These are phyloP conservation scores for Thalpophila matura DNA, from an alignment of 2,888 invertebrate species.

Conservation along the genomic window DNA sequence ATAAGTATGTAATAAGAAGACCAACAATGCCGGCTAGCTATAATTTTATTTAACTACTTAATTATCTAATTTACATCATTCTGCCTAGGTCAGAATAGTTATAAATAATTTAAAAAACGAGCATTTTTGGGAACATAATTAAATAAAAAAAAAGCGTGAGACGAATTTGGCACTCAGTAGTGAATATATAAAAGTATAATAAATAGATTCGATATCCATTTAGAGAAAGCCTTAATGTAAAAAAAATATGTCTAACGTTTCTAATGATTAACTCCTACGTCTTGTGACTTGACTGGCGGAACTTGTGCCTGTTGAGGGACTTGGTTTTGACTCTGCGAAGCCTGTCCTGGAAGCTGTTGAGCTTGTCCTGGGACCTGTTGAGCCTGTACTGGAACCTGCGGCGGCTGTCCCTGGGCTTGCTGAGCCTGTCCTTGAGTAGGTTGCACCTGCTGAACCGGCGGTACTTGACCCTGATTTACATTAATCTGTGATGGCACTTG, in stretches of 20 bases:
- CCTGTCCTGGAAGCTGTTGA: conserved; percentile 19
- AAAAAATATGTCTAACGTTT: conserved; percentile 23
- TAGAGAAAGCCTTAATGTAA: conserved; percentile 8
- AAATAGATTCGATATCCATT: conserved; percentile 36
- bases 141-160: conserved; percentile 57
- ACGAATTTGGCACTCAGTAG: conserved; percentile 67
- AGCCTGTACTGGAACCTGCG: conserved; percentile 21
- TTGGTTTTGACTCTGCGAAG: conserved; percentile 36
- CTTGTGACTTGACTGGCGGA: conserved; percentile 35
- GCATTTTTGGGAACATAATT: conserved; percentile 48
- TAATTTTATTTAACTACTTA: conserved; percentile 49
- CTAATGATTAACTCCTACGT: conserved; percentile 46
- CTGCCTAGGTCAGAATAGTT: conserved; percentile 39
- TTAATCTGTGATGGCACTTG: conserved; percentile 50
- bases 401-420: conserved; percentile 18
- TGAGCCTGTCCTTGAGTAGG: conserved; percentile 58
- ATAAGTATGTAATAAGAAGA: neutral
- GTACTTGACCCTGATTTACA: conserved; percentile 50
- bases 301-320: conserved; percentile 45
- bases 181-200: conserved; percentile 51
- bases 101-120: conserved; percentile 51
- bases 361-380: conserved; percentile 52
- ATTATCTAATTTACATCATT: conserved; percentile 47
- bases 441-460: conserved; percentile 46
- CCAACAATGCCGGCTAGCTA: conserved; percentile 13